A percentile compares a stretch with the other conserved stretches of the same genome.
Conservation (phyloP, 2,888 invertebrate species). For the Ferdinandea cuprea region DNA sequence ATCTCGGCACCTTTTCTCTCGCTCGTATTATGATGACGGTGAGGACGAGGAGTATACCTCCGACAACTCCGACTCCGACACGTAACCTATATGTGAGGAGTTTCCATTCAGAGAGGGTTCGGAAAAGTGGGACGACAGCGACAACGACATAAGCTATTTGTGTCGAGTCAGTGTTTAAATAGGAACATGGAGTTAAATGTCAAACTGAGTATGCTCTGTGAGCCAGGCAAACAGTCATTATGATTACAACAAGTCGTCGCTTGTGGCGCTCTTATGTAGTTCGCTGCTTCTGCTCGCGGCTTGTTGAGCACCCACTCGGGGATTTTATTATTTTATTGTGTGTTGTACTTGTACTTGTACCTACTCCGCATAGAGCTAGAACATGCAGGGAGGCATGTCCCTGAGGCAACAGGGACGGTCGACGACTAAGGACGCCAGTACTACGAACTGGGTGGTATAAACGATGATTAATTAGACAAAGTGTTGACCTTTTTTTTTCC, state of each 20-base stretch:
- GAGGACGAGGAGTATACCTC: slow-evolving; percentile 24
- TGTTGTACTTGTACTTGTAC: too few relatives aligned
- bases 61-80: too few relatives aligned
- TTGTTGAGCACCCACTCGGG: slow-evolving; percentile 73
- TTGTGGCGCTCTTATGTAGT: slow-evolving; percentile 41
- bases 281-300: slow-evolving; percentile 63
- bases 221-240: slow-evolving; percentile 68
- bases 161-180: slow-evolving; percentile 71
- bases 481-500: slow-evolving; percentile 68
- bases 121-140: neutral
- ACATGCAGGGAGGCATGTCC: slow-evolving; percentile 26
- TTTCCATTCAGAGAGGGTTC: neutral
- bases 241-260: slow-evolving; percentile 54
- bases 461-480: slow-evolving; percentile 74
- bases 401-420: slow-evolving; percentile 38
- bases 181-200: slow-evolving; percentile 72
- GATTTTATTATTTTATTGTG: slow-evolving; percentile 73
- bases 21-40: slow-evolving; percentile 28
- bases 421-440: neutral
- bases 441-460: slow-evolving; percentile 50
- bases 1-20: slow-evolving; percentile 64
- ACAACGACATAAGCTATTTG: slow-evolving; percentile 61
- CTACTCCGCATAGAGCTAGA: too few relatives aligned
- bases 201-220: slow-evolving; percentile 61
- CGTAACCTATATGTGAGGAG: slow-evolving; percentile 7